phyloP scores from a whole-genome alignment of 1,140 invertebrate species.

The Papilio helenus region DNA sequence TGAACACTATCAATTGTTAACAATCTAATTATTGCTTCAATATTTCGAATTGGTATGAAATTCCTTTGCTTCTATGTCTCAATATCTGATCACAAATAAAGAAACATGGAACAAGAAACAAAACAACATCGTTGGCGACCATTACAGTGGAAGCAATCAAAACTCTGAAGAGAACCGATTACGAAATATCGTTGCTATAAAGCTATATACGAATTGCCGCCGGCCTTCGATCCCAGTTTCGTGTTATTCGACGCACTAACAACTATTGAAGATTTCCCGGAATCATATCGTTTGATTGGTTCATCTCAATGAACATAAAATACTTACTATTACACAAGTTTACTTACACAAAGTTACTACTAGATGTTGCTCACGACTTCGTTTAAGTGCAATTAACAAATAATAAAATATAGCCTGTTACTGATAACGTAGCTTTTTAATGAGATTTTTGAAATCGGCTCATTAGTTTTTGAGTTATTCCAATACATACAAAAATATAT shows the following conservation, averaged over 20 bases:
- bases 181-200: constrained; percentile 63
- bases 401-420: too few species aligned
- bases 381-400: too few species aligned
- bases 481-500: too few species aligned
- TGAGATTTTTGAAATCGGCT: too few species aligned
- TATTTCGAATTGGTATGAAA: not conserved
- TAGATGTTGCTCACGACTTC: too few species aligned
- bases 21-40: not conserved
- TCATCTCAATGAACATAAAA: constrained; percentile 1
- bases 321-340: not conserved
- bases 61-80: not conserved
- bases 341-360: too few species aligned
- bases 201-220: constrained; percentile 48
- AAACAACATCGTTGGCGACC: constrained; percentile 46
- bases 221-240: constrained; percentile 53
- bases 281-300: constrained; percentile 46
- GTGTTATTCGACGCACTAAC: constrained; percentile 65
- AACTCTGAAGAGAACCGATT: constrained; percentile 66
- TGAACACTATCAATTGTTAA: too few species aligned
- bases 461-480: too few species aligned
- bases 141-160: constrained; percentile 67
- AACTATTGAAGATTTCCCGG: constrained; percentile 62
- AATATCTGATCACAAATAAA: constrained; percentile 6
- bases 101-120: constrained; percentile 40
- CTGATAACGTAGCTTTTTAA: too few species aligned